Percentiles rank a stretch among this genome's conserved stretches.
Conservation (phyloP, 2,888 invertebrate genomes). For the Proisotoma minuta region DNA sequence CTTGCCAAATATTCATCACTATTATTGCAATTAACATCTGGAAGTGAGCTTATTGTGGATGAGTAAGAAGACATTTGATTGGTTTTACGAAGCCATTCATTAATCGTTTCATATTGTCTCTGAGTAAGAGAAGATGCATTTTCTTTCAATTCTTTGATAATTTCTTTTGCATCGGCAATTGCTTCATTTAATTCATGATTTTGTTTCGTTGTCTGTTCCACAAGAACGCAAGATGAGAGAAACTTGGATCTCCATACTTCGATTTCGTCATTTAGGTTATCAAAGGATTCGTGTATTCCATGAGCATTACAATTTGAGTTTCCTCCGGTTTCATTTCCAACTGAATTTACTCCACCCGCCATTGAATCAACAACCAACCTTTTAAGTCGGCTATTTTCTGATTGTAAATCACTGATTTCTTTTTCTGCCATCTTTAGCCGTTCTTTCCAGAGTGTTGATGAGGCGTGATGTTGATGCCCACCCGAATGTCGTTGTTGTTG, state of each 20-base stretch:
- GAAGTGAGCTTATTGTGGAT: not conserved
- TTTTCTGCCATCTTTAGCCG: conserved; percentile 44
- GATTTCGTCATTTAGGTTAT: conserved; percentile 44
- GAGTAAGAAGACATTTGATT: not conserved
- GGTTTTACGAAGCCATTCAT: conserved; percentile 36
- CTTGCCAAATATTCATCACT: not conserved
- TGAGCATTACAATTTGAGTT: conserved; percentile 14
- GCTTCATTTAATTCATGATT: conserved; percentile 37
- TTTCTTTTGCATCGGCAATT: conserved; percentile 33
- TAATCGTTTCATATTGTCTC: conserved; percentile 38
- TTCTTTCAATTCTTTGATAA: conserved; percentile 41
- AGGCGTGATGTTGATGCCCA: not conserved
- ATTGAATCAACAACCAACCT: conserved; percentile 44
- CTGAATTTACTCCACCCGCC: conserved; percentile 30
- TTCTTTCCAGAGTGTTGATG: conserved; percentile 31
- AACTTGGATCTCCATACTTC: conserved; percentile 47
- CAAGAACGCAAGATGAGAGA: conserved; percentile 45
- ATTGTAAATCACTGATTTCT: conserved; percentile 42
- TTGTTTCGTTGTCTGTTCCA: conserved; percentile 44
- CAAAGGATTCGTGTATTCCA: conserved; percentile 40
- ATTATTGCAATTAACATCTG: not conserved
- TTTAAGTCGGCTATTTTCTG: conserved; percentile 44
- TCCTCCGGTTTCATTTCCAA: not conserved
- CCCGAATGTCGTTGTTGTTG: no score
- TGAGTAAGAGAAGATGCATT: conserved; percentile 34